These are phyloP conservation scores for Pampus argenteus DNA, from an alignment of 2,797 vertebrate genomes.

Conservation along the genomic window DNA sequence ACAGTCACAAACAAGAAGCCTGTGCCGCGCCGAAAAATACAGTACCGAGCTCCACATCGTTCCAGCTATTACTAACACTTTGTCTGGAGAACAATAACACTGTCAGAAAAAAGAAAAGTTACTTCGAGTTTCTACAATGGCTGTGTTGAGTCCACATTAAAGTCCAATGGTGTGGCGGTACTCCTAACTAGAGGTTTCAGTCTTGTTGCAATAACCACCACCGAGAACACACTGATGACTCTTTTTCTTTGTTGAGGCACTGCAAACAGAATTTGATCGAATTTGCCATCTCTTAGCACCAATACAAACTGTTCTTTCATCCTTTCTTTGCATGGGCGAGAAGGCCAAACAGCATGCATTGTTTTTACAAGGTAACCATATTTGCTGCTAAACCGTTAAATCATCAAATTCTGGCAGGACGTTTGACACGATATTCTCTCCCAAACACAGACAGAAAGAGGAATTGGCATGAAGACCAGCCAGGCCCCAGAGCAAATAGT, in stretches of 20 bases:
- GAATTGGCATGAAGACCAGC: slow-evolving; percentile 58
- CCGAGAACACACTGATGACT: background rate
- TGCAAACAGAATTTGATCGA: background rate
- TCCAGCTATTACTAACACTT: slow-evolving; percentile 59
- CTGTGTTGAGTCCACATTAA: slow-evolving; percentile 37
- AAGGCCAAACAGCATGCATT: slow-evolving; percentile 28
- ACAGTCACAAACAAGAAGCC: slow-evolving; percentile 61
- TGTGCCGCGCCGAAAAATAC: slow-evolving; percentile 30
- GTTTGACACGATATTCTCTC: slow-evolving; percentile 59
- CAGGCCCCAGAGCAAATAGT: slow-evolving; percentile 69
- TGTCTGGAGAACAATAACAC: slow-evolving; percentile 57
- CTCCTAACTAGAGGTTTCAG: background rate
- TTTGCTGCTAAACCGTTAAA: slow-evolving; percentile 54
- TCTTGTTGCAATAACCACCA: background rate
- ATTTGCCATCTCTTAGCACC: background rate
- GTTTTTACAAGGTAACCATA: slow-evolving; percentile 41
- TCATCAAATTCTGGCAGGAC: slow-evolving; percentile 55
- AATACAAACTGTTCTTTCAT: slow-evolving; percentile 11
- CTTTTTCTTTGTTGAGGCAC: background rate
- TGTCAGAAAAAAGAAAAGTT: slow-evolving; percentile 45
- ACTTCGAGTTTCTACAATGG: slow-evolving; percentile 23
- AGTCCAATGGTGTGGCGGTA: background rate
- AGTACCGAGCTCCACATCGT: slow-evolving; percentile 46
- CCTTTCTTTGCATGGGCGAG: background rate
- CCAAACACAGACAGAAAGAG: slow-evolving; percentile 60